Percentiles rank a stretch among this genome's conserved stretches.
These are phyloP conservation scores for Thoracochromis brauschi DNA, from an alignment of 2,113 vertebrate genomes.

Conservation along the genomic window DNA sequence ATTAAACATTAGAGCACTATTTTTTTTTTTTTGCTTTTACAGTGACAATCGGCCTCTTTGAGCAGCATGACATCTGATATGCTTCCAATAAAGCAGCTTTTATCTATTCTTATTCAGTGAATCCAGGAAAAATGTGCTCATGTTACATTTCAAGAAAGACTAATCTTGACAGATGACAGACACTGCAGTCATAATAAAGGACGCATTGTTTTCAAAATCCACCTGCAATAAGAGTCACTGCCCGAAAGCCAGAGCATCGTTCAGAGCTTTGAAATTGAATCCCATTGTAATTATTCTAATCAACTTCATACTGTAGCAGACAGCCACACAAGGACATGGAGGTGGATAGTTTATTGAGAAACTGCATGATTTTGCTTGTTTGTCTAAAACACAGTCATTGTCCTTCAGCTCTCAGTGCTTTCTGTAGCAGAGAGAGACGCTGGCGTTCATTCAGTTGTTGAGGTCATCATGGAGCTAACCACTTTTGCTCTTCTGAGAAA, in stretches of 20 bases:
- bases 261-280: not conserved
- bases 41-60: not conserved
- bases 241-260: constrained; percentile 4
- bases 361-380: not conserved
- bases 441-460: not conserved
- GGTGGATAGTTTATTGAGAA: not conserved
- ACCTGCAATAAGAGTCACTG: constrained; percentile 23
- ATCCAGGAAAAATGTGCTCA: not conserved
- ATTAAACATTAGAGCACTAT: not conserved
- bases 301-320: not conserved
- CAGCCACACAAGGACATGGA: not conserved
- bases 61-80: not conserved
- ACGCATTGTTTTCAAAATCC: constrained; percentile 40
- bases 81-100: not conserved
- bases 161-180: constrained; percentile 2
- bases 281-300: not conserved
- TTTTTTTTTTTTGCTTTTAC: not conserved
- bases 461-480: not conserved
- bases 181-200: constrained; percentile 17
- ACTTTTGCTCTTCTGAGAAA: not conserved
- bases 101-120: not conserved
- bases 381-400: not conserved
- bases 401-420: not conserved
- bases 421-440: not conserved
- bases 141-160: constrained; percentile 9